These are phyloP conservation scores for Limosa lapponica DNA, from an alignment of 2,797 vertebrate species.

Conservation along the genomic window DNA sequence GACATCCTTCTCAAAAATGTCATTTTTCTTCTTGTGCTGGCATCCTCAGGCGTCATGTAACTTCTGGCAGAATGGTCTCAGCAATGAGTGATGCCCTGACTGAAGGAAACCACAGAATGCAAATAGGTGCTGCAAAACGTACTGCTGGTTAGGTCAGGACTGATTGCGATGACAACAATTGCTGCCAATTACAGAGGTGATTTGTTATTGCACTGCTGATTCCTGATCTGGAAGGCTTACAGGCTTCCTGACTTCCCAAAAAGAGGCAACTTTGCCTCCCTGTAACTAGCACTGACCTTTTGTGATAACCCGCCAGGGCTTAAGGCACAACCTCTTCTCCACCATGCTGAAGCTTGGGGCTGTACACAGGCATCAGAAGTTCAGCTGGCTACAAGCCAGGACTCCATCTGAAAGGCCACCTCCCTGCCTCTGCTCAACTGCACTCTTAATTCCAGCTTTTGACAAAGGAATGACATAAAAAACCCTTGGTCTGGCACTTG, in stretches of 20 bases:
- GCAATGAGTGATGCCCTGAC: neutral
- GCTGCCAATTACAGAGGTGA: neutral
- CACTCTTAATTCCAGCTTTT: neutral
- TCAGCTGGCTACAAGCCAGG: neutral
- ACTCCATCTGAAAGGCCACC: neutral
- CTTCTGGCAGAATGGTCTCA: neutral
- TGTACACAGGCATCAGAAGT: neutral
- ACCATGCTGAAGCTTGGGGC: neutral
- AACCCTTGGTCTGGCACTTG: fast-evolving
- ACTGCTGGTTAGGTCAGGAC: neutral
- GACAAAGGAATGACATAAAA: neutral
- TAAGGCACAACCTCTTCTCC: neutral
- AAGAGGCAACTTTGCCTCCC: neutral
- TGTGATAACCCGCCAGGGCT: neutral
- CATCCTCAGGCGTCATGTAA: neutral
- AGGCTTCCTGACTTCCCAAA: neutral
- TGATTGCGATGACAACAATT: neutral
- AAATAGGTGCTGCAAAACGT: neutral
- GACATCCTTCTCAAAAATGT: slow-evolving; percentile 33
- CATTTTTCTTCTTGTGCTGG: slow-evolving; percentile 4
- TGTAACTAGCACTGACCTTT: neutral
- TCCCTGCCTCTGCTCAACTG: neutral
- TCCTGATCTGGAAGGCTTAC: neutral
- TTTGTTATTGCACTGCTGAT: neutral
- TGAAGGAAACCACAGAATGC: neutral